These are phyloP conservation scores for Allolobophora icterica DNA, from an alignment of 2,888 invertebrate species.

Conservation along the genomic window DNA sequence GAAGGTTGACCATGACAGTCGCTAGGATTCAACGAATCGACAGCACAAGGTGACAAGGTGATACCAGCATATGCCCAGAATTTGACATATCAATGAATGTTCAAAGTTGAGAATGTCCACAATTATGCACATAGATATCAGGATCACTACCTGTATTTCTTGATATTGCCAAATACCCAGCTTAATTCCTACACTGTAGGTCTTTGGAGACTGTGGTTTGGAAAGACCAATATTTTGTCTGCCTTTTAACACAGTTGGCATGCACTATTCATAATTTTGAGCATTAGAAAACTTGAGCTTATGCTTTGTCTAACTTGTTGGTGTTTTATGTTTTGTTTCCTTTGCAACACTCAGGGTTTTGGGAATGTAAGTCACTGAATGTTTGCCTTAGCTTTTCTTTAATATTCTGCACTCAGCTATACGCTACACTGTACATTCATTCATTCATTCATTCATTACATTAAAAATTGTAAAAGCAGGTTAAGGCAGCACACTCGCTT, in stretches of 20 bases:
- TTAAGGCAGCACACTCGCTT: neutral
- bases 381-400: slow-evolving; percentile 2
- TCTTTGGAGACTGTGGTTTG: neutral
- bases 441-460: neutral
- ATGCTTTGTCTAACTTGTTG: neutral
- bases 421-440: neutral
- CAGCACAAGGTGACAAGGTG: too few relatives aligned
- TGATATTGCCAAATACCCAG: neutral
- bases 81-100: neutral
- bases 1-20: too few relatives aligned
- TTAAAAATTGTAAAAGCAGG: neutral
- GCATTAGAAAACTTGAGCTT: neutral
- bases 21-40: too few relatives aligned
- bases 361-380: slow-evolving; percentile 39
- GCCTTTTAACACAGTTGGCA: neutral
- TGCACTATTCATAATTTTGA: neutral
- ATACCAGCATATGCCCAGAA: neutral
- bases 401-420: neutral
- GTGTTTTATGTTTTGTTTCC: slow-evolving; percentile 5
- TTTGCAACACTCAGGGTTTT: slow-evolving; percentile 31
- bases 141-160: neutral
- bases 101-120: neutral
- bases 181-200: neutral
- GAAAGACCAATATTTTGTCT: neutral
- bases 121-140: neutral